Conservation (phyloP, 2,888 invertebrate species). For the Drymonia ruficornis region DNA sequence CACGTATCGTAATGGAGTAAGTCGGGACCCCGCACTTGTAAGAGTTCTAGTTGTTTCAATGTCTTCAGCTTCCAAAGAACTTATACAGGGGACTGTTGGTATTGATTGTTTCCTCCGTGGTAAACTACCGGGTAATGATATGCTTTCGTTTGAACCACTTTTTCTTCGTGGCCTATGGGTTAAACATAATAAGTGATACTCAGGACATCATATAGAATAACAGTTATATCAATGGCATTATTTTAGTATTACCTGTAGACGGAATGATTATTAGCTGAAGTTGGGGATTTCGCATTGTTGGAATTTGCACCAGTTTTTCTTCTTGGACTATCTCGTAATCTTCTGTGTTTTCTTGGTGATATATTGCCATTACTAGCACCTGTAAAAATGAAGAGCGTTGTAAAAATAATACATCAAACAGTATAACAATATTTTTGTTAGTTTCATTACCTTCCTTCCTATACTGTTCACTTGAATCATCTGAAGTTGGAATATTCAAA, state of each 20-base stretch:
- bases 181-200: not conserved
- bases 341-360: conserved; percentile 86
- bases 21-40: conserved; percentile 76
- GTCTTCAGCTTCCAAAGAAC: conserved; percentile 81
- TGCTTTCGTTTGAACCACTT: conserved; percentile 85
- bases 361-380: conserved; percentile 75
- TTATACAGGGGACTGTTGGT: conserved; percentile 74
- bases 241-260: conserved; percentile 65
- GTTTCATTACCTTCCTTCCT: conserved; percentile 68
- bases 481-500: conserved; percentile 85
- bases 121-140: conserved; percentile 86
- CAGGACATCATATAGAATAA: too few relatives aligned
- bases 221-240: not conserved
- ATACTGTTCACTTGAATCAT: conserved; percentile 85
- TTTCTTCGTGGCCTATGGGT: conserved; percentile 71
- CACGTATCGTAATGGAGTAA: conserved; percentile 76
- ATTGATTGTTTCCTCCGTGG: conserved; percentile 86
- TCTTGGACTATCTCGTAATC: conserved; percentile 87
- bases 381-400: conserved; percentile 21
- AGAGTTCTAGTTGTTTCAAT: conserved; percentile 77
- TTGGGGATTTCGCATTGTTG: conserved; percentile 83
- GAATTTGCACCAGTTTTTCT: conserved; percentile 86
- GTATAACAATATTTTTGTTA: not conserved
- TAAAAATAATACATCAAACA: not conserved
- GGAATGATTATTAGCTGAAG: conserved; percentile 66